Percentiles rank a stretch among this genome's conserved stretches.
Conservation (phyloP, 2,888 invertebrate genomes). For the Craniophora ligustri region DNA sequence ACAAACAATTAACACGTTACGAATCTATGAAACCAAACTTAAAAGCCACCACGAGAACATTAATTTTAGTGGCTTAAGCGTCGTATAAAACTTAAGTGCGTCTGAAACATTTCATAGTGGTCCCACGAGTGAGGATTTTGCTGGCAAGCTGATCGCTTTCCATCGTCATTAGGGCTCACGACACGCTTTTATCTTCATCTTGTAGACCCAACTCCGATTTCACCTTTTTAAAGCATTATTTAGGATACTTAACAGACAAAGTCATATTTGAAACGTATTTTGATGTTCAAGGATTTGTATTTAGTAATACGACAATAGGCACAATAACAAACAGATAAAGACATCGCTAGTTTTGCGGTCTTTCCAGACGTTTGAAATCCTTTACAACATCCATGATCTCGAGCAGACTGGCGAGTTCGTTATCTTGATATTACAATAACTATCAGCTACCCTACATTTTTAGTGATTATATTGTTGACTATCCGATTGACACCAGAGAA, state of each 20-base stretch:
- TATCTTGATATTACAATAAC: too few relatives aligned
- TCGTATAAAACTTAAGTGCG: conserved; percentile 50
- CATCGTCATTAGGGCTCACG: conserved; percentile 63
- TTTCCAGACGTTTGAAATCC: too few relatives aligned
- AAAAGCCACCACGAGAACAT: conserved; percentile 35
- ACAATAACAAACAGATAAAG: too few relatives aligned
- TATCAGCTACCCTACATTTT: too few relatives aligned
- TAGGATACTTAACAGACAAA: conserved; percentile 19
- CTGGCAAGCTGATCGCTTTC: conserved; percentile 60
- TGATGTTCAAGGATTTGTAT: background rate
- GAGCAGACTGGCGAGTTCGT: too few relatives aligned
- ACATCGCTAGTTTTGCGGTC: too few relatives aligned
- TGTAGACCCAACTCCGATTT: conserved; percentile 26
- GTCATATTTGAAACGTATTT: background rate
- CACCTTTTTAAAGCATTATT: conserved; percentile 32
- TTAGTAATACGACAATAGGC: too few relatives aligned
- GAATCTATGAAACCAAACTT: conserved; percentile 29
- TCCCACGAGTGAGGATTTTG: conserved; percentile 63
- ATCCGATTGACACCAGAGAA: too few relatives aligned
- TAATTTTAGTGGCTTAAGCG: conserved; percentile 27
- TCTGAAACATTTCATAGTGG: conserved; percentile 59
- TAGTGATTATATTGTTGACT: too few relatives aligned
- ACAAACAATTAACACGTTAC: conserved; percentile 8
- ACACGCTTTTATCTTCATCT: conserved; percentile 57
- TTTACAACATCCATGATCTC: too few relatives aligned